Evolutionary conservation across 2,113 vertebrate species (phyloP).

Genomic region (Oreotrochilus melanogaster): DNA sequence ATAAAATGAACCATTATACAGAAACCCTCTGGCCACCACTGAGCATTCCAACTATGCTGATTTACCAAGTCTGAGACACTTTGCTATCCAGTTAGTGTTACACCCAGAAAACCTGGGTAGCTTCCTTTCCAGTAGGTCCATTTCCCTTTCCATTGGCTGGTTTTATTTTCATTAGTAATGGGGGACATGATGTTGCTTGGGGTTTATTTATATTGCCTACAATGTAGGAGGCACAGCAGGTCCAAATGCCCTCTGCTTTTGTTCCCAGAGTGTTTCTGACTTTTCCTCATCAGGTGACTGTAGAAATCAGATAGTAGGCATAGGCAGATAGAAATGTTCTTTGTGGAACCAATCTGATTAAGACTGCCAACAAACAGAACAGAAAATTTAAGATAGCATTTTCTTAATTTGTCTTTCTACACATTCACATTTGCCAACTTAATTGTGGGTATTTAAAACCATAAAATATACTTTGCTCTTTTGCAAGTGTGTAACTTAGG

Average conservation of each 20-base stretch:
- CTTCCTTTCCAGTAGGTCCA: not conserved
- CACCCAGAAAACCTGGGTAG: conserved; percentile 4
- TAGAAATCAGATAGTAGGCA: not conserved
- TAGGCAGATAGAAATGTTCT: not conserved
- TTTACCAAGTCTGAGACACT: conserved; percentile 20
- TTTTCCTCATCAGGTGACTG: not conserved
- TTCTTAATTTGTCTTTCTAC: not conserved
- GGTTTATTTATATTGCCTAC: not conserved
- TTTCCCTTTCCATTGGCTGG: not conserved
- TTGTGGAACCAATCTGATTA: not conserved
- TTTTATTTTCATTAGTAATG: not conserved
- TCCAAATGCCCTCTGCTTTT: not conserved
- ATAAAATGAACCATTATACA: conserved; percentile 30
- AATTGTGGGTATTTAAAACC: not conserved
- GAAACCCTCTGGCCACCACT: not conserved
- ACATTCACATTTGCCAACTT: not conserved
- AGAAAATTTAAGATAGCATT: not conserved
- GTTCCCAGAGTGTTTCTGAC: not conserved
- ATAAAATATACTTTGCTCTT: not conserved
- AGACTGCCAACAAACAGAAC: not conserved
- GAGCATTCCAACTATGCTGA: not conserved
- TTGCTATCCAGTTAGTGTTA: conserved; percentile 11
- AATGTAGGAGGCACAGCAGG: not conserved
- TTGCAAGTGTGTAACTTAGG: not conserved
- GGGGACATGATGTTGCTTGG: not conserved